Percentiles rank a stretch among this genome's conserved stretches.
These are phyloP conservation scores for Hylomyscus alleni DNA, from an alignment of 2,797 vertebrate species.

Conservation along the genomic window DNA sequence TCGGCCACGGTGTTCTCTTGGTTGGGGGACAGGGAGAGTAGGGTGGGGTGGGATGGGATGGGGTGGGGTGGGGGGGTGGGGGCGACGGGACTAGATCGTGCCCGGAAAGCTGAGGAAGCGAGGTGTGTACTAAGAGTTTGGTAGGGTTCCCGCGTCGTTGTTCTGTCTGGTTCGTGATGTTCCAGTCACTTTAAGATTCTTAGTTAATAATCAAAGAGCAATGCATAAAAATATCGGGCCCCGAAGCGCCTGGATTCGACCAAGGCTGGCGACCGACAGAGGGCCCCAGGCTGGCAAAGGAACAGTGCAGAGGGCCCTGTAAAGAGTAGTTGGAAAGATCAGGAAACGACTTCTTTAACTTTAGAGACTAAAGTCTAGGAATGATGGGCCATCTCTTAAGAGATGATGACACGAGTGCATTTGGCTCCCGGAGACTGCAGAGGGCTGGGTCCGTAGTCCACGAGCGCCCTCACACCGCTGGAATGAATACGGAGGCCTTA, in stretches of 20 bases:
- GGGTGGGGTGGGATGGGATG: background rate
- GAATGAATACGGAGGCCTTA: constrained; percentile 76
- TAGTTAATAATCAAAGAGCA: constrained; percentile 65
- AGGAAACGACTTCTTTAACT: constrained; percentile 72
- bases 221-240: constrained; percentile 68
- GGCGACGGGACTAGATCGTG: background rate
- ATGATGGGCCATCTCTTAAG: constrained; percentile 81
- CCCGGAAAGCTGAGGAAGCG: background rate
- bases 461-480: constrained; percentile 84
- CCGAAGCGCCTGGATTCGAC: background rate
- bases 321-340: constrained; percentile 27
- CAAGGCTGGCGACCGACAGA: background rate
- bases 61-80: background rate
- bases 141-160: background rate
- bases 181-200: constrained; percentile 59
- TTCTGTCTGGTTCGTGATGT: constrained; percentile 62
- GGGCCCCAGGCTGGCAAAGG: background rate
- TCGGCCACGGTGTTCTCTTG: background rate
- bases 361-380: constrained; percentile 76
- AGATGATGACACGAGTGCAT: constrained; percentile 86
- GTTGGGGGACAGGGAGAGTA: too few species aligned
- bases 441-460: constrained; percentile 73
- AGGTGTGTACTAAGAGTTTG: constrained; percentile 34
- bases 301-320: background rate
- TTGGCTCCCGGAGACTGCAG: constrained; percentile 76